Evolutionary conservation across 2,888 invertebrate genomes (phyloP), one percentile per base, ranked within the genome.

Genomic region (Spisula subtruncata): DNA sequence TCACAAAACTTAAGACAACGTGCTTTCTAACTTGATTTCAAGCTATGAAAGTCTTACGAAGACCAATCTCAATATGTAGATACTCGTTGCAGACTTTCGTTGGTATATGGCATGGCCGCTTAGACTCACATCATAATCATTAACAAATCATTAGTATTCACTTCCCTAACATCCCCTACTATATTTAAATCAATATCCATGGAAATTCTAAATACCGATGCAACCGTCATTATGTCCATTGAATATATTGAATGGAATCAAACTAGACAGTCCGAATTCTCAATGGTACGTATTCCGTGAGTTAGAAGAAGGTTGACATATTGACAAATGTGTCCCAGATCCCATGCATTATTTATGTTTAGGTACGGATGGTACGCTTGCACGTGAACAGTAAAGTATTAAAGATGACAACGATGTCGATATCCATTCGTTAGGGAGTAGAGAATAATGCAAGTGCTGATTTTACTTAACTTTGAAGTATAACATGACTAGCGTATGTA

Each of bases 361-460:
- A 75, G 29, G 32, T 32, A 25, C 75, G 35, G 16, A 75, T 75
- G 12, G 75, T 35, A 12, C 14, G 35, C 18, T 4, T 32, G 75
- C 75, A 75, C 32, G 75, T 75, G 75, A 32, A 75, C 75, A 32
- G 29, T 75, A 12, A 75, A 6, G 75, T 32, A 75, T 75, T 35
- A 18, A 32, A 35, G 75, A 75, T 75, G 75, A 75, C 75, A 75
- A 75, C 75, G 75, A 75, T 32, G 75, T 75, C 75, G 25, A 75
- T 75, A 75, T 35, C 32, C 75, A 75, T 75, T 75, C 75, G 35
- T 75, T 35, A 75, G 75, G 1, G 75, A 75, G 6, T 75, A 8
- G 60, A 10, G 25, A 66, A 25, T 66, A 51, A n/a, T 66, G 20
- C 60, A 25, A 25, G n/a, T 66, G 60, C 5, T 66, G 60, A 25